Conservation (phyloP, 2,797 vertebrate species). For the Rhadinocentrus ornatus region DNA sequence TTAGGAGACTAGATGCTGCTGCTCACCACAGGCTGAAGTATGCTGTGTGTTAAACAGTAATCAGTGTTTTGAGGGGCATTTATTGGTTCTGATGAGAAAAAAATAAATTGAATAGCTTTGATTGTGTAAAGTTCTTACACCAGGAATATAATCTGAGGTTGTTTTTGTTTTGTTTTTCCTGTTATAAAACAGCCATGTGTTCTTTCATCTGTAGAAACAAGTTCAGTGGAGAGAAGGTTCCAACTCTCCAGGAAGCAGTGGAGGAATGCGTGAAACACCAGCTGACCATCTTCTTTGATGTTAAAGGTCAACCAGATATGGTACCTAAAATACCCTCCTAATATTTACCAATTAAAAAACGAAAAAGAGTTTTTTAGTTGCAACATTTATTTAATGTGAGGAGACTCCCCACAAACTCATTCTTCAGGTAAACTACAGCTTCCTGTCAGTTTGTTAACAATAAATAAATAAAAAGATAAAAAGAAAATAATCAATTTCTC, state of each 20-base stretch:
- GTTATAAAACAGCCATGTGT: not conserved
- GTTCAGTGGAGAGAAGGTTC: constrained; percentile 88
- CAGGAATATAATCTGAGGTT: not conserved
- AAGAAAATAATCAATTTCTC: not conserved
- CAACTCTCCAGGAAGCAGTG: constrained; percentile 90
- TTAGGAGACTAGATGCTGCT: constrained; percentile 88
- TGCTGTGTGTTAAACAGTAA: constrained; percentile 39
- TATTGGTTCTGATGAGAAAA: not conserved
- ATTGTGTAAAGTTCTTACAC: not conserved
- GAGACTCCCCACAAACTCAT: not conserved
- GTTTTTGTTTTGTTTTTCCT: too few relatives aligned
- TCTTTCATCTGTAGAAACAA: constrained; percentile 74
- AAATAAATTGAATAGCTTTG: not conserved
- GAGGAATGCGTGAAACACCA: constrained; percentile 86
- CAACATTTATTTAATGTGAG: not conserved
- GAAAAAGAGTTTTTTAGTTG: not conserved
- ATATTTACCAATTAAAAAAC: not conserved
- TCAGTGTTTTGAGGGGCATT: not conserved
- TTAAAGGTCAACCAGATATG: constrained; percentile 91
- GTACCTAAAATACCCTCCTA: constrained; percentile 67
- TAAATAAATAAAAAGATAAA: too few relatives aligned
- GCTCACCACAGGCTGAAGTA: constrained; percentile 90
- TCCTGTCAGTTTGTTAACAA: not conserved
- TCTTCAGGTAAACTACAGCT: too few relatives aligned
- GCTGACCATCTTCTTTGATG: constrained; percentile 92